Evolutionary conservation across 2,888 invertebrate genomes (phyloP), one percentile per base, ranked within the genome.

Genomic region (Heliconius hortense): DNA sequence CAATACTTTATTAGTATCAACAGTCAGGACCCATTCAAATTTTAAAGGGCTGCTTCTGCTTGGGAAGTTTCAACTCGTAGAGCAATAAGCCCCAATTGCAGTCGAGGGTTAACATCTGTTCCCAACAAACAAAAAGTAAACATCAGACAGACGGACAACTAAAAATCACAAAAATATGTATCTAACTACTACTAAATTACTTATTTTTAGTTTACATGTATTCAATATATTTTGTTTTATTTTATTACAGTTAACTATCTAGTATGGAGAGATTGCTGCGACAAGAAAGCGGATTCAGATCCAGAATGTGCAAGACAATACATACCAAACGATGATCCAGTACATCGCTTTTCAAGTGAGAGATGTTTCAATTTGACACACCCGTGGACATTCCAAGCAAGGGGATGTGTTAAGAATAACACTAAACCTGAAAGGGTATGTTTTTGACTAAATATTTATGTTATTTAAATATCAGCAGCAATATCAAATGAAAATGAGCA

Each of bases 291-390:
- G 1, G 81, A 80, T 35, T 76, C 78, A 0, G 84, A 87, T 60
- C 77, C 79, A 5, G 78, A 76, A 5, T 88, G 87, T 60, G 76
- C 81, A 0, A 84, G 84, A 1, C 82, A 81, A 5, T 73, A 76
- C 28, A 77, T 87, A 5, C 84, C 86, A 1, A 76, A 78, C 15
- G 82, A 86, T 48, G 88, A 88, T 68, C 84, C 85, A 0, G 84
- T 86, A 4, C 85, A 85, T 43, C 82, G 85, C 18, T 87, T 86
- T 73, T 81, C 84, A 15, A 79, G 79, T 4, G 79, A 84, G 5
- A 80, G 85, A 11, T 88, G 88, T 73, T 68, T 85, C 70, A 86
- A 87, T 68, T 73, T 86, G 77, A 88, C 87, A 1, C 81, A 82
- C 4, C 87, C 88, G 0, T 79, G 79, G 26, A 80, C 84, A 0